phyloP scores from a whole-genome alignment of 2,113 vertebrate species.

The Ophthalmolycus amberensis region DNA sequence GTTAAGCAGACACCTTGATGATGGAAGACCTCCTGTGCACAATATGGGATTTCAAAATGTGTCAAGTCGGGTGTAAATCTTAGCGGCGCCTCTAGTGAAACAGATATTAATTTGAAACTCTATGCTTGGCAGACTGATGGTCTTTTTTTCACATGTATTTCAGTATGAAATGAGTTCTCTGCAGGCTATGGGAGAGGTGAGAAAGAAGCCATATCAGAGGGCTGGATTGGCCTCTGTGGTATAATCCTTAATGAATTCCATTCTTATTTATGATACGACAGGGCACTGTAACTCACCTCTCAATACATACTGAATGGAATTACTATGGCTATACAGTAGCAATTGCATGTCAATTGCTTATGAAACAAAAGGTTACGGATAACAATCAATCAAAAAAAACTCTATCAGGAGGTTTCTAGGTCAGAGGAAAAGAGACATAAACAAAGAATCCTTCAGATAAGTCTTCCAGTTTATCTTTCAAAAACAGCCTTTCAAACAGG shows the following conservation, averaged over 20 bases:
- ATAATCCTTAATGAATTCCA: conserved; percentile 80
- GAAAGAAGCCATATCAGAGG: conserved; percentile 54
- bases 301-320: conserved; percentile 66
- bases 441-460: conserved; percentile 34
- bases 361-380: conserved; percentile 75
- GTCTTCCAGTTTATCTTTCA: conserved; percentile 44
- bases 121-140: conserved; percentile 74
- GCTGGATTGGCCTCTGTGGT: conserved; percentile 65
- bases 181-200: conserved; percentile 69
- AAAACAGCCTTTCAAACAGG: conserved; percentile 36
- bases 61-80: conserved; percentile 80
- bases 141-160: conserved; percentile 74
- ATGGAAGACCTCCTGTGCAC: conserved; percentile 78
- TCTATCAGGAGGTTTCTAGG: conserved; percentile 59
- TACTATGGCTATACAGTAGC: conserved; percentile 64
- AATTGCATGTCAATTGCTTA: conserved; percentile 75
- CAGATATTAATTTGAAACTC: conserved; percentile 82
- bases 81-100: conserved; percentile 77
- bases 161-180: conserved; percentile 78
- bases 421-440: conserved; percentile 42
- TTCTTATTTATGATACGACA: conserved; percentile 82
- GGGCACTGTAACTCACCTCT: conserved; percentile 69
- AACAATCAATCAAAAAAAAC: conserved; percentile 68
- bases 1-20: conserved; percentile 80
- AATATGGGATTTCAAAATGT: conserved; percentile 79